A percentile compares a stretch with the other conserved stretches of the same genome.
phyloP scores from a whole-genome alignment of 2,797 vertebrate genomes.

The Apogon hyalosoma region DNA sequence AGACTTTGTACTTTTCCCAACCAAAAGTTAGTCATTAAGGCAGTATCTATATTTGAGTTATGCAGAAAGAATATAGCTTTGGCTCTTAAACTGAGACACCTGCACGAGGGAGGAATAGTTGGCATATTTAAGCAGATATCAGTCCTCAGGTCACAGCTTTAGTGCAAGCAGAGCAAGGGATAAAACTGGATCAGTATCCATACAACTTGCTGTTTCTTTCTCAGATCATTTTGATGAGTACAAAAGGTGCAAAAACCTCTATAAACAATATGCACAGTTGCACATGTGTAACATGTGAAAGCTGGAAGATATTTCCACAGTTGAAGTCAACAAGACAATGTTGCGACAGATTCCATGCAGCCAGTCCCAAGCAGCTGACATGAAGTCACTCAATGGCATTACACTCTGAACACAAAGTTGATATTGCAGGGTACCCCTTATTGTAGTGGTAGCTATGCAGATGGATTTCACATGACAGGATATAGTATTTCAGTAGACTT shows the following conservation, averaged over 20 bases:
- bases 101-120: slow-evolving; percentile 27
- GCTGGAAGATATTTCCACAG: slow-evolving; percentile 50
- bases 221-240: slow-evolving; percentile 14
- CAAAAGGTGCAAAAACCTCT: slow-evolving; percentile 37
- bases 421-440: slow-evolving; percentile 26
- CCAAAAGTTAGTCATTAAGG: slow-evolving; percentile 72
- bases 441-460: slow-evolving; percentile 44
- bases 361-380: slow-evolving; percentile 38
- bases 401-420: slow-evolving; percentile 44
- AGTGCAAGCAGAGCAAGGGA: slow-evolving; percentile 41
- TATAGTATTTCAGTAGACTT: slow-evolving; percentile 52
- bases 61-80: slow-evolving; percentile 48
- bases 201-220: slow-evolving; percentile 27
- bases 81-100: slow-evolving; percentile 51
- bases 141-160: slow-evolving; percentile 45
- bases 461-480: slow-evolving; percentile 32
- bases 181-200: slow-evolving; percentile 12
- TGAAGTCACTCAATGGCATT: slow-evolving; percentile 46
- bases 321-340: slow-evolving; percentile 57
- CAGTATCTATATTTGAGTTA: slow-evolving; percentile 48
- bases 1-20: slow-evolving; percentile 44
- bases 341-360: slow-evolving; percentile 41
- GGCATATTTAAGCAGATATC: slow-evolving; percentile 39
- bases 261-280: slow-evolving; percentile 26
- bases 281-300: slow-evolving; percentile 28